Conservation (phyloP, 2,113 vertebrate genomes). For the Dasyurus viverrinus region DNA sequence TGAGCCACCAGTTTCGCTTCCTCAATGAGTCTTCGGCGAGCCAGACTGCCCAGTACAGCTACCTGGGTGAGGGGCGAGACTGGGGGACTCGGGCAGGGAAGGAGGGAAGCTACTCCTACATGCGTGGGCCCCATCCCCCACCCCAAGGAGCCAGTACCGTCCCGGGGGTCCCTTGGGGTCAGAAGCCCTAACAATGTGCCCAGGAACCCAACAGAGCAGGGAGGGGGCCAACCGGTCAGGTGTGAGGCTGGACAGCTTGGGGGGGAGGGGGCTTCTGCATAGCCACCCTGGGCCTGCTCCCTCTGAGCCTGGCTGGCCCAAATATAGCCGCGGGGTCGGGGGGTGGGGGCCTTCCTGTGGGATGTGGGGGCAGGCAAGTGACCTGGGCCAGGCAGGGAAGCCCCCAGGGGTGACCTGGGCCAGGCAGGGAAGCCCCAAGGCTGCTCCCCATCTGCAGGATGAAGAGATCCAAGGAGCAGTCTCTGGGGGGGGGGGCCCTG, state of each 20-base stretch:
- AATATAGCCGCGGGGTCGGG: neutral
- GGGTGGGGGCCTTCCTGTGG: neutral
- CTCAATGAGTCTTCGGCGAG: slow-evolving; percentile 78
- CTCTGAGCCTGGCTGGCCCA: neutral
- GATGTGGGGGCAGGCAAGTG: neutral
- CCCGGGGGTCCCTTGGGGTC: neutral
- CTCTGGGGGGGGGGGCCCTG: neutral
- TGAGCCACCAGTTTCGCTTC: slow-evolving; percentile 71
- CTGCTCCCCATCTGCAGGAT: neutral
- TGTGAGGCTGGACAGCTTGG: neutral
- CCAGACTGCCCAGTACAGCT: slow-evolving; percentile 64
- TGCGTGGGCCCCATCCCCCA: too few relatives aligned
- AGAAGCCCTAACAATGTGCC: too few relatives aligned
- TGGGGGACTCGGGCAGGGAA: too few relatives aligned
- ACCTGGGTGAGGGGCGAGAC: slow-evolving; percentile 73
- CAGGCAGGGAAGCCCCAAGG: neutral
- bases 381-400: neutral
- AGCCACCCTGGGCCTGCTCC: neutral
- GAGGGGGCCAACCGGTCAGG: too few relatives aligned
- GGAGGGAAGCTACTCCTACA: neutral
- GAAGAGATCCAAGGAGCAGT: neutral
- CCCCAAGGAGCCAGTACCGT: neutral
- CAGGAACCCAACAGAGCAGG: too few relatives aligned
- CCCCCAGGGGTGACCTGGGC: too few relatives aligned
- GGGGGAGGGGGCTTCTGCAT: neutral